Evolutionary conservation across 2,888 invertebrate species (phyloP).

Genomic region (Sinhomidia bicolor): DNA sequence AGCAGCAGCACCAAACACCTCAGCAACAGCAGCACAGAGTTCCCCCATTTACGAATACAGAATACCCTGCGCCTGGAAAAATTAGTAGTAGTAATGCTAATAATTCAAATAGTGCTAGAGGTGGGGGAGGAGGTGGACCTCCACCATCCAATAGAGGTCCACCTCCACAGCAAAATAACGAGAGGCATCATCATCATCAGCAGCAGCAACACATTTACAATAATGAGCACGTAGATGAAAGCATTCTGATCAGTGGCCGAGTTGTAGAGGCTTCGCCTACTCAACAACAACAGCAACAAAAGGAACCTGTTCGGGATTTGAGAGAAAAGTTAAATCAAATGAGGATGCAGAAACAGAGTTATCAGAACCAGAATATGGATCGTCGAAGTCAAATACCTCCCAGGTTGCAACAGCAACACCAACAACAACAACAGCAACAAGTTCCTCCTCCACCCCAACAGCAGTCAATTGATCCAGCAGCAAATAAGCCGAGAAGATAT

Average conservation of each 20-base stretch:
- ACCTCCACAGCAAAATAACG: not conserved
- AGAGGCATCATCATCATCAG: too few species aligned
- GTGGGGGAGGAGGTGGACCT: not conserved
- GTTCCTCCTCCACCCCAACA: slow-evolving; percentile 62
- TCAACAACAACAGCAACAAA: slow-evolving; percentile 39
- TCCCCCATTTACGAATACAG: slow-evolving; percentile 79
- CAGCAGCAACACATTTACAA: slow-evolving; percentile 8
- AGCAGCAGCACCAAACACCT: slow-evolving; percentile 26
- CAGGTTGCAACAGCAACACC: slow-evolving; percentile 78
- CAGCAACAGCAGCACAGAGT: slow-evolving; percentile 54
- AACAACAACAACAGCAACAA: slow-evolving; percentile 81
- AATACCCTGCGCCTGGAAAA: slow-evolving; percentile 76
- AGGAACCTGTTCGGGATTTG: slow-evolving; percentile 58
- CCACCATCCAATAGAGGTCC: too few species aligned
- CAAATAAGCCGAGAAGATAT: slow-evolving; percentile 85
- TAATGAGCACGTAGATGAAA: slow-evolving; percentile 4
- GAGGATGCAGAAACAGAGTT: slow-evolving; percentile 54
- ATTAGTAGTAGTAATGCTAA: too few species aligned
- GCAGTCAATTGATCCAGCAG: slow-evolving; percentile 80
- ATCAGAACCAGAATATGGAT: slow-evolving; percentile 61
- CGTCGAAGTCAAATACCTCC: slow-evolving; percentile 77
- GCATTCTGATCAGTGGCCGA: too few species aligned
- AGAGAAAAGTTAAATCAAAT: slow-evolving; percentile 61
- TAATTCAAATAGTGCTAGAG: not conserved
- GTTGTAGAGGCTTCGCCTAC: not conserved